Evolutionary conservation across 2,113 vertebrate genomes (phyloP), one percentile per base, ranked within the genome.

Genomic region (Rhizomys pruinosus): DNA sequence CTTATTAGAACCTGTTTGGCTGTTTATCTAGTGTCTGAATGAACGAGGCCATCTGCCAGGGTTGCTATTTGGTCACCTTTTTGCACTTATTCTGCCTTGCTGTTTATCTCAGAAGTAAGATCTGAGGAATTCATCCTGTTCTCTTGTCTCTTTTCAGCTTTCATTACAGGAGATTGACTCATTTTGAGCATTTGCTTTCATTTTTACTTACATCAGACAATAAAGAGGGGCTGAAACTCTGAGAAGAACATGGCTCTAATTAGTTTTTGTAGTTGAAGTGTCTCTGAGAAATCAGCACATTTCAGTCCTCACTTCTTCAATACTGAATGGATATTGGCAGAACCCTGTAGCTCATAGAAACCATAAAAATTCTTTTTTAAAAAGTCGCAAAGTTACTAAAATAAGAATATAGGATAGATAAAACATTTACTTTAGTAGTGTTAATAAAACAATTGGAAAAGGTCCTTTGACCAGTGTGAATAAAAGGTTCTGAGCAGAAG

Each of bases 381-480:
- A 47, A 72, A 92, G 23, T 9, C 15, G 64, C 76, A 34, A 27
- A 71, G 29, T 89, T 95, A 92, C 92, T 94, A 96, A 90, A 74
- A 76, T n/a, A 94, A 84, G 44, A 89, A 89, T 88, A 74, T 79
- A 20, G 72, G 29, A 22, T 47, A 64, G 81, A 84, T 84, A 92
- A 94, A 87, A 63, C 68, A 71, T 64, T 82, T 90, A 74, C 44
- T 94, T 94, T 87, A 73, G 27, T 85, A 63, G 44, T 61, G 78
- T 90, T 94, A 77, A 79, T 89, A 76, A 42, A 81, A 39, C 69
- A 66, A 44, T 61, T 90, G 90, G 27, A 76, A 79, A 84, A 77
- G 76, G 1, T 72, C 52, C 37, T 94, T 80, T 89, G 34, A 20
- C 20, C 32, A 19, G 34, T 15, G 42, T 23, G 63, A 47, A 25